These are phyloP conservation scores for Borostomias antarcticus DNA, from an alignment of 2,797 vertebrate species.

Conservation along the genomic window DNA sequence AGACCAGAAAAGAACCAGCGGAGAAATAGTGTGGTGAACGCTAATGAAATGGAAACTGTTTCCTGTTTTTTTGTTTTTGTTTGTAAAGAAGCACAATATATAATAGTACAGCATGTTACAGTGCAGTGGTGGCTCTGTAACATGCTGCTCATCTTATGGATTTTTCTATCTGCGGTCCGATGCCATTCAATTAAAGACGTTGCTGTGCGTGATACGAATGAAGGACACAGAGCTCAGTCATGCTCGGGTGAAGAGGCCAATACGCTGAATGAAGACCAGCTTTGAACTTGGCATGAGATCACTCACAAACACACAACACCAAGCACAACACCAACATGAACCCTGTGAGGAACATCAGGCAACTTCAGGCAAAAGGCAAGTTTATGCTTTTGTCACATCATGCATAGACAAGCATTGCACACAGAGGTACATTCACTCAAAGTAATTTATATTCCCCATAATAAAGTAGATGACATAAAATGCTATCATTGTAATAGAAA, in stretches of 20 bases:
- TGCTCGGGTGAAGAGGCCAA: constrained; percentile 22
- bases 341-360: constrained; percentile 14
- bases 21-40: constrained; percentile 29
- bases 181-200: not conserved
- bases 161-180: not conserved
- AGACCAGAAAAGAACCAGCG: constrained; percentile 29
- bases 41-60: not conserved
- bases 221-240: constrained; percentile 17
- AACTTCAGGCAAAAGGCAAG: constrained; percentile 26
- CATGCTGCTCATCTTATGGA: not conserved
- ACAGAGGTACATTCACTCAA: constrained; percentile 37
- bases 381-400: constrained; percentile 34
- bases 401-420: constrained; percentile 55
- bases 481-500: not conserved
- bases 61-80: not conserved
- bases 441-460: constrained; percentile 1
- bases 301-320: constrained; percentile 35
- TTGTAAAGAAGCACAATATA: constrained; percentile 4
- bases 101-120: too few relatives aligned
- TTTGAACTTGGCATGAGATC: constrained; percentile 24
- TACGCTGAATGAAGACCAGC: constrained; percentile 36
- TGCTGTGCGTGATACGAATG: not conserved
- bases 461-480: not conserved
- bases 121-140: constrained; percentile 18
- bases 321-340: constrained; percentile 26